Evolutionary conservation across 2,113 vertebrate species (phyloP), one percentile per base, ranked within the genome.

Genomic region (Synchiropus splendidus): DNA sequence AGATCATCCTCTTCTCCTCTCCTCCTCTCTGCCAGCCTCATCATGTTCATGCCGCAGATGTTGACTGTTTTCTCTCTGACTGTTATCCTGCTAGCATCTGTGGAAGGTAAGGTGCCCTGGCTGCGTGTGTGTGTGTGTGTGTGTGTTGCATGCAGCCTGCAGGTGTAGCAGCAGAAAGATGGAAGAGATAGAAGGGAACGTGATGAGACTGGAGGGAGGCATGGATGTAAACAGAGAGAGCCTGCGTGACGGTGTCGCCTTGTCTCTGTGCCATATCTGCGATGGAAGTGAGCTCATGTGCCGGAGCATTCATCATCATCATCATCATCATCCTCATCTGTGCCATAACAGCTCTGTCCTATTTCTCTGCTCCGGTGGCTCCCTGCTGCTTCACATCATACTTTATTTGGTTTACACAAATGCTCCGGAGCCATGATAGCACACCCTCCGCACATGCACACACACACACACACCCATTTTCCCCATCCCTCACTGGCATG

Each of bases 21-120:
- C 58, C 63, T 72, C 59, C 65, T 70, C 71, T 69, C 67, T 72
- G 73, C 63, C 70, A 77, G 72, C 61, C 63, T 80, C 66, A 74
- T 65, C 83, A 87, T 87, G 86, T 76, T 82, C 67, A 69, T 82
- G 70, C 79, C 80, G 75, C 83, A 85, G 77, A 80, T 77, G 44
- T 64, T 83, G 61, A 81, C 78, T 64, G 71, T 84, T 79, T 59
- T 84, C 50, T 70, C 72, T 42, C 71, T 85, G 54, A 79, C 77
- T 69, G 75, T 74, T 51, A 41, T 82, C 48, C 74, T 85, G 56
- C 59, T 83, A 45, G 64, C 72, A 61, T 84, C 70, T 67, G 80
- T 83, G 56, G 79, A 87, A 85, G 86, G 86, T 87, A 87, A 72
- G 85, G 54, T 59, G 51, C 51, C 61, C 58, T 41, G 48, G 63